Percentiles rank a stretch among this genome's conserved stretches.
Conservation (phyloP, 2,113 vertebrate species). For the Nycticebus coucang region DNA sequence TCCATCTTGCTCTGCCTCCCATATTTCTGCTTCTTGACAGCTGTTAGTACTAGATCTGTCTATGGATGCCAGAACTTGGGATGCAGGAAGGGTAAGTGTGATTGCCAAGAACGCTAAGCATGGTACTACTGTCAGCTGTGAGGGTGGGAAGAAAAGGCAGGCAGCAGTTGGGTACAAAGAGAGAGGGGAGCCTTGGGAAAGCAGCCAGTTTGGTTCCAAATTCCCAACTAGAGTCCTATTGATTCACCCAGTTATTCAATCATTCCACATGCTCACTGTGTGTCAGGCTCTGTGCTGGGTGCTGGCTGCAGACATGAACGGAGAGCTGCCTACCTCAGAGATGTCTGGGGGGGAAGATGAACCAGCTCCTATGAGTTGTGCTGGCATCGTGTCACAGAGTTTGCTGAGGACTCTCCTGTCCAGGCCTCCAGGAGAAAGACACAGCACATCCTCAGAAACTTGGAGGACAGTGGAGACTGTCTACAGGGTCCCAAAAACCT, state of each 20-base stretch:
- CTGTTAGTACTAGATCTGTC: neutral
- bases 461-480: neutral
- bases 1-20: no score
- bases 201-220: no score
- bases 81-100: fast-evolving
- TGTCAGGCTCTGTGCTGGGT: no score
- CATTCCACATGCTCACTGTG: neutral
- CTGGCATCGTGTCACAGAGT: no score
- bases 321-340: neutral
- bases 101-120: neutral
- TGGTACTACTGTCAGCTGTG: neutral
- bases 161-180: neutral
- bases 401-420: neutral
- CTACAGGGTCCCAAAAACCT: neutral
- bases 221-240: neutral
- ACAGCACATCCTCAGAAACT: neutral
- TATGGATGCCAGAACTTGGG: no score
- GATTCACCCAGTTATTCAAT: neutral
- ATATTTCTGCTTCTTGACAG: neutral
- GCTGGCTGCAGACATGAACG: neutral
- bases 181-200: neutral
- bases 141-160: neutral
- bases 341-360: neutral
- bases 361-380: neutral
- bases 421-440: neutral